Evolutionary conservation across 2,113 vertebrate genomes (phyloP).

Genomic region (Gobius niger): DNA sequence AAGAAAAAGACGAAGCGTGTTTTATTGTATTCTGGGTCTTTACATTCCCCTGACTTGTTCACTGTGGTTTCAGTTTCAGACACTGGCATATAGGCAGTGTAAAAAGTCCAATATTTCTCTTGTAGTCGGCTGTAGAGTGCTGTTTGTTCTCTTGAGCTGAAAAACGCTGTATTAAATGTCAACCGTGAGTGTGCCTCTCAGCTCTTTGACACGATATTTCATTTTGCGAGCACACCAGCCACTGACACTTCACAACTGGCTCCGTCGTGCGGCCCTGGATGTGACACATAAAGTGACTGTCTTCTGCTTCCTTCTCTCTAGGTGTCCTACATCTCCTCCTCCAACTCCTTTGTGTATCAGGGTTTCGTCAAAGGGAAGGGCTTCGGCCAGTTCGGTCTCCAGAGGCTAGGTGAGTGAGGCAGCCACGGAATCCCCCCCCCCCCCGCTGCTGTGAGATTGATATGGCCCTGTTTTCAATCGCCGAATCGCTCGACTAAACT

Average conservation of each 20-base stretch:
- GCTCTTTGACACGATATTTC: constrained; percentile 66
- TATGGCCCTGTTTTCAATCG: neutral
- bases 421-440: constrained; percentile 11
- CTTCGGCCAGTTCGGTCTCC: constrained; percentile 97
- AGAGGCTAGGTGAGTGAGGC: constrained; percentile 87
- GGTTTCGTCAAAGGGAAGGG: constrained; percentile 95
- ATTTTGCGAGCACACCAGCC: constrained; percentile 52
- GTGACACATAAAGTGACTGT: constrained; percentile 60
- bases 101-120: constrained; percentile 9
- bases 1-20: neutral
- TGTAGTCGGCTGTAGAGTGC: constrained; percentile 9
- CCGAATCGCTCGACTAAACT: constrained; percentile 11
- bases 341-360: constrained; percentile 94
- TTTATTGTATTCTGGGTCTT: neutral
- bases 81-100: neutral
- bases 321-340: constrained; percentile 92
- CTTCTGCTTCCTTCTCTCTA: constrained; percentile 60
- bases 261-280: constrained; percentile 55
- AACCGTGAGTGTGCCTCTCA: constrained; percentile 56
- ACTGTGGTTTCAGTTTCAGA: neutral
- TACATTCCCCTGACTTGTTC: neutral
- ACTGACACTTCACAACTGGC: constrained; percentile 69
- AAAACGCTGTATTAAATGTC: constrained; percentile 68
- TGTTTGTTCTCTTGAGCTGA: constrained; percentile 49
- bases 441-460: neutral